phyloP scores from a whole-genome alignment of 2,888 invertebrate species.

The Agonopterix heracliana region DNA sequence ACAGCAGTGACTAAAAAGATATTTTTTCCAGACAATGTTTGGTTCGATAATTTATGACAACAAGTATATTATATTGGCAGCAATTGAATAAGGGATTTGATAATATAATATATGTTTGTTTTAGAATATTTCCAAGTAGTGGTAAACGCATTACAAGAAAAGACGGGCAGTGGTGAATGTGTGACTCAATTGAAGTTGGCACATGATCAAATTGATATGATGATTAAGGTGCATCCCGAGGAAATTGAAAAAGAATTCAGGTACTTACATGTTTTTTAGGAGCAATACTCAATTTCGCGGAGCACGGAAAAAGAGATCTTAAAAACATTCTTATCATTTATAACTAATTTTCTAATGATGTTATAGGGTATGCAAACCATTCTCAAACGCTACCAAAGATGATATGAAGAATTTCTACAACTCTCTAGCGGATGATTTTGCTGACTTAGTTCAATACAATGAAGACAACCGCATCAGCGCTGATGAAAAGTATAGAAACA shows the following conservation, averaged over 20 bases:
- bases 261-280: conserved; percentile 27
- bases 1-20: too few relatives aligned
- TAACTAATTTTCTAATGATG: too few relatives aligned
- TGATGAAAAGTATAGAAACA: conserved; percentile 74
- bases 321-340: too few relatives aligned
- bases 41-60: too few relatives aligned
- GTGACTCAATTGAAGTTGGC: conserved; percentile 79
- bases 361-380: conserved; percentile 82
- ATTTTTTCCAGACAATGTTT: too few relatives aligned
- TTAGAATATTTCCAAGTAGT: conserved; percentile 91
- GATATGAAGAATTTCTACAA: conserved; percentile 89
- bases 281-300: neutral
- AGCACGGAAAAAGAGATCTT: too few relatives aligned
- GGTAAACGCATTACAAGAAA: conserved; percentile 79
- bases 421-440: conserved; percentile 90
- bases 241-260: conserved; percentile 83
- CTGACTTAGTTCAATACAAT: conserved; percentile 95
- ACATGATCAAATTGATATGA: conserved; percentile 78
- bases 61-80: too few relatives aligned
- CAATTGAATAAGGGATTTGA: too few relatives aligned
- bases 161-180: conserved; percentile 81
- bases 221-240: conserved; percentile 67
- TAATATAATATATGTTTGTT: conserved; percentile 18
- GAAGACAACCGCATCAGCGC: conserved; percentile 89
- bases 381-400: conserved; percentile 77